These are phyloP conservation scores for Acanthosepion lycidas DNA, from an alignment of 2,888 invertebrate species.

Conservation along the genomic window DNA sequence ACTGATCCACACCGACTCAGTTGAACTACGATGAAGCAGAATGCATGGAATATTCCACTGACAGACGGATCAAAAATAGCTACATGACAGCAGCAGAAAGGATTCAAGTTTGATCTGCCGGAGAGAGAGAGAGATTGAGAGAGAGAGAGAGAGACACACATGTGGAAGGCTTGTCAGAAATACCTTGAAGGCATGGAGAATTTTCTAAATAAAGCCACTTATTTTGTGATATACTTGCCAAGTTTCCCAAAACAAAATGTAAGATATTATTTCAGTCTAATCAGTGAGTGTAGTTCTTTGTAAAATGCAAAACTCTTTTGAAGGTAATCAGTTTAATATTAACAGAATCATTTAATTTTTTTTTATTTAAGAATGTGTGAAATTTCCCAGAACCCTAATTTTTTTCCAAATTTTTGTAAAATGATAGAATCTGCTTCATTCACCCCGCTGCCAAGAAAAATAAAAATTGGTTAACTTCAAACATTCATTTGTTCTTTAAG, in stretches of 20 bases:
- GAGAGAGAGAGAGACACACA: neutral
- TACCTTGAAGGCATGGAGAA: neutral
- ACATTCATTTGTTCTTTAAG: too few relatives aligned
- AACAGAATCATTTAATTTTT: too few relatives aligned
- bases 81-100: neutral
- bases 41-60: neutral
- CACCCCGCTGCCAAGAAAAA: too few relatives aligned
- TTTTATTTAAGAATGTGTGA: too few relatives aligned
- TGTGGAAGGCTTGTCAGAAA: neutral
- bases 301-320: neutral
- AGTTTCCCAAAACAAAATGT: neutral
- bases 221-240: neutral
- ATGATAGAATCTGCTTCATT: too few relatives aligned
- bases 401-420: too few relatives aligned
- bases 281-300: neutral
- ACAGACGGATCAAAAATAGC: constrained; percentile 6
- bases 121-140: neutral
- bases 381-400: too few relatives aligned
- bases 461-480: too few relatives aligned
- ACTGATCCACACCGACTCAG: neutral
- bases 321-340: neutral
- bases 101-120: neutral
- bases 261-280: neutral
- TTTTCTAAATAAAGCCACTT: neutral
- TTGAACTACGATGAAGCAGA: neutral